Evolutionary conservation across 2,797 vertebrate genomes (phyloP).

Genomic region (Erpetoichthys calabaricus): DNA sequence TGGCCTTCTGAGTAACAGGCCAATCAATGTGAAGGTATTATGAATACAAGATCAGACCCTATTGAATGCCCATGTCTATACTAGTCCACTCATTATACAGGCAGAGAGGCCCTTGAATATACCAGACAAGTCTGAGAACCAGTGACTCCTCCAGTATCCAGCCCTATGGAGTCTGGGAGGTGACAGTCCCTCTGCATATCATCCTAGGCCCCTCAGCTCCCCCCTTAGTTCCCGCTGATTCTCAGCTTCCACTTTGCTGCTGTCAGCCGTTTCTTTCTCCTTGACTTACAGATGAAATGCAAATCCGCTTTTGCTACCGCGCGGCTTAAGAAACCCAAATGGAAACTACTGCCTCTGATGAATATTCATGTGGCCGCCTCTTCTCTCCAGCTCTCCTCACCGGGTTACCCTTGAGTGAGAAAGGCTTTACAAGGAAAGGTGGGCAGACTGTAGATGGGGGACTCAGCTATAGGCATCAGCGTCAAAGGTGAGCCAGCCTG

Average conservation of each 20-base stretch:
- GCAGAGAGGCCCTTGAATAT: too few relatives aligned
- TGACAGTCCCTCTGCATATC: slow-evolving; percentile 26
- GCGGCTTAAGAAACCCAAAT: slow-evolving; percentile 33
- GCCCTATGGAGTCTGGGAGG: slow-evolving; percentile 29
- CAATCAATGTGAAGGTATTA: too few relatives aligned
- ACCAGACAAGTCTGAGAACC: slow-evolving; percentile 14
- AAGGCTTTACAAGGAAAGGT: too few relatives aligned
- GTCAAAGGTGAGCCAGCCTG: too few relatives aligned
- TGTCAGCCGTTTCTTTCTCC: slow-evolving; percentile 40
- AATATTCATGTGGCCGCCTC: slow-evolving; percentile 46
- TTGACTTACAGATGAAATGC: slow-evolving; percentile 35
- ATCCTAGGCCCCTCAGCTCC: slow-evolving; percentile 19
- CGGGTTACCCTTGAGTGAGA: too few relatives aligned
- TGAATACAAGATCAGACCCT: too few relatives aligned
- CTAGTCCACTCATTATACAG: too few relatives aligned
- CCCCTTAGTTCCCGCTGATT: slow-evolving; percentile 29
- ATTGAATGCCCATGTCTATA: too few relatives aligned
- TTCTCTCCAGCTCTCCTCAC: slow-evolving; percentile 23
- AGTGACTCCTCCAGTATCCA: slow-evolving; percentile 28
- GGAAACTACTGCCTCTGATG: slow-evolving; percentile 26
- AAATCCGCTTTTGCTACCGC: slow-evolving; percentile 43
- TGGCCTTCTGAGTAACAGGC: too few relatives aligned
- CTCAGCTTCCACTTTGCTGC: slow-evolving; percentile 37
- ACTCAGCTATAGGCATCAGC: too few relatives aligned
- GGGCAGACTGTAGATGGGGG: too few relatives aligned